A percentile compares a stretch with the other conserved stretches of the same genome.
Conservation (phyloP, 2,797 vertebrate genomes). For the Chelonia mydas region DNA sequence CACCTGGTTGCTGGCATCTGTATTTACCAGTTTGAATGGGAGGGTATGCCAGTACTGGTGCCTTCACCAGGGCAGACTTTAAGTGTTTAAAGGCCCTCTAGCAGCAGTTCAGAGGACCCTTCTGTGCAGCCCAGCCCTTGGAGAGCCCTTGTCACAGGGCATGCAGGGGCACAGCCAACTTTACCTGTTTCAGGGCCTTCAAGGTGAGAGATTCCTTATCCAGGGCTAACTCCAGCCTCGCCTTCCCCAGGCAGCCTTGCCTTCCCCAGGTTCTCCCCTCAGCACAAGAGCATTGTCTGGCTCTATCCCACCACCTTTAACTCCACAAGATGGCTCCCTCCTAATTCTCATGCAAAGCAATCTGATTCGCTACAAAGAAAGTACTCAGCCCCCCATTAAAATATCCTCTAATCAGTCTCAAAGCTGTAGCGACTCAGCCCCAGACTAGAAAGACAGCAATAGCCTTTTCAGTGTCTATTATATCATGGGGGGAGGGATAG, state of each 20-base stretch:
- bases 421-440: background rate
- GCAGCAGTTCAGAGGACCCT: background rate
- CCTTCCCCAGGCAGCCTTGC: background rate
- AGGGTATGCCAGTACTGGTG: background rate
- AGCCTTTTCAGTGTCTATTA: background rate
- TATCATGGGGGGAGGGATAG: too few relatives aligned
- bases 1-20: background rate
- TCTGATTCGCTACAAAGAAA: background rate
- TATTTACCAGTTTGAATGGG: background rate
- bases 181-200: background rate
- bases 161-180: background rate
- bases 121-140: background rate
- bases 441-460: background rate
- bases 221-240: background rate
- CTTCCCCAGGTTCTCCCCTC: background rate
- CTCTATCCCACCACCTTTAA: background rate
- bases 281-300: background rate
- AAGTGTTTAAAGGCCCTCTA: background rate
- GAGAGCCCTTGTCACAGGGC: background rate
- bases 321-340: background rate
- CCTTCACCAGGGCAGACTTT: background rate
- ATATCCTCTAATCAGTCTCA: background rate
- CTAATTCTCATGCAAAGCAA: background rate
- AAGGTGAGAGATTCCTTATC: background rate
- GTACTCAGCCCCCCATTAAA: rapidly evolving